Evolutionary conservation across 2,888 invertebrate species (phyloP).

Genomic region (Priocnemis perturbator): DNA sequence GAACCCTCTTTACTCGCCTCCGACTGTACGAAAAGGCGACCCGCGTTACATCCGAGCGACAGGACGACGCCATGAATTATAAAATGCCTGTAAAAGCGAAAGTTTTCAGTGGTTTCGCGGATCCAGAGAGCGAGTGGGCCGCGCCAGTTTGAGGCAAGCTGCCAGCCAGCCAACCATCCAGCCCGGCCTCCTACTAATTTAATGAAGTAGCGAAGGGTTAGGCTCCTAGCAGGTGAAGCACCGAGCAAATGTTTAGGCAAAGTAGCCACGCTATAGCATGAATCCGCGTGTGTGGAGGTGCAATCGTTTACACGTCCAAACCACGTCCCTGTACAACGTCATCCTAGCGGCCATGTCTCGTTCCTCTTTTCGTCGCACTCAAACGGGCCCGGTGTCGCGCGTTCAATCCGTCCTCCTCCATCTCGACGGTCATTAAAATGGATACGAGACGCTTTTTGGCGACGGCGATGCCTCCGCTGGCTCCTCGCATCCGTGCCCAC

Average conservation of each 20-base stretch:
- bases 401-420: conserved; percentile 7
- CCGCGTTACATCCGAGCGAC: conserved; percentile 61
- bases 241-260: conserved; percentile 69
- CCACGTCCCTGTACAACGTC: background rate
- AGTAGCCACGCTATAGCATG: conserved; percentile 51
- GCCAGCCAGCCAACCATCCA: conserved; percentile 56
- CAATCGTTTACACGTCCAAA: conserved; percentile 43
- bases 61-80: conserved; percentile 74
- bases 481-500: conserved; percentile 33
- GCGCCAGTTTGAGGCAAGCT: conserved; percentile 29
- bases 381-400: background rate
- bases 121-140: conserved; percentile 30
- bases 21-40: conserved; percentile 59
- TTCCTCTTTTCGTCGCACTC: conserved; percentile 5
- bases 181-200: conserved; percentile 67
- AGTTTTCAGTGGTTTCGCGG: conserved; percentile 67
- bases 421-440: conserved; percentile 52
- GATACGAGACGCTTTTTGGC: conserved; percentile 58
- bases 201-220: conserved; percentile 74
- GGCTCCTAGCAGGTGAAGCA: conserved; percentile 64
- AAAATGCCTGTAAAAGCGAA: conserved; percentile 75
- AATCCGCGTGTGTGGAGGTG: conserved; percentile 43
- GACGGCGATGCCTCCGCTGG: conserved; percentile 35
- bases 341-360: background rate
- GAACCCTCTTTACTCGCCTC: conserved; percentile 64